Evolutionary conservation across 2,888 invertebrate species (phyloP), one percentile per base, ranked within the genome.

Genomic region (Drosophila flavopinicola): DNA sequence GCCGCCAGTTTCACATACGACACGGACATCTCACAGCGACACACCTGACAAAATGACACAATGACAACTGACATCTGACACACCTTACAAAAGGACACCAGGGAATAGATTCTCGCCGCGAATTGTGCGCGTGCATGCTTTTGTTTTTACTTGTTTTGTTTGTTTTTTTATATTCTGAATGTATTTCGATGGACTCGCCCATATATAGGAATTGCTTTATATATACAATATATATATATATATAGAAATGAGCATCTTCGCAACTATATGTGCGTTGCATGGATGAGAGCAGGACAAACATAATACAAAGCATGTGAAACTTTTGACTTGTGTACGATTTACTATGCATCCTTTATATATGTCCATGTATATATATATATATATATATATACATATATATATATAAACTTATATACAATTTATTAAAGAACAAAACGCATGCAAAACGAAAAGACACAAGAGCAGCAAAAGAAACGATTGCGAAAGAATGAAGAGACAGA

Each of bases 141-240:
- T 44, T 35, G 29, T 30, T 65, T 38, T 20, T 39, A 42, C 29
- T 44, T 48, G 42, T 61, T 70, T 44, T 42, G 41, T 58, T 58
- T 42, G 20, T 60, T 58, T 58, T 42, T 27, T 60, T 23, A 24
- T 17, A 63, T 35, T 39, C 39, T 45, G 27, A 70, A 54, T 70
- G 44, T 45, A 70, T 54, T 49, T 42, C 29, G 39, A 29, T 68
- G 37, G 35, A 35, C 61, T 23, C 39, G 39, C 23, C 30, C 24
- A 32, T 13, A 47, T 52, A 38, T 9, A 13, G 4, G 37, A 37
- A 37, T 15, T 42, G 42, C 5, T 17, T 10, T 13, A 39, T 47
- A 33, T 33, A 33, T 30, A 37, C 24, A 25, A 29, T 13, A 10
- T 45, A 20, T 29, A 30, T 42, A 41, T 37, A 20, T 44, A 17